These are phyloP conservation scores for Dicerorhinus sumatrensis DNA, from an alignment of 2,113 vertebrate genomes.

Conservation along the genomic window DNA sequence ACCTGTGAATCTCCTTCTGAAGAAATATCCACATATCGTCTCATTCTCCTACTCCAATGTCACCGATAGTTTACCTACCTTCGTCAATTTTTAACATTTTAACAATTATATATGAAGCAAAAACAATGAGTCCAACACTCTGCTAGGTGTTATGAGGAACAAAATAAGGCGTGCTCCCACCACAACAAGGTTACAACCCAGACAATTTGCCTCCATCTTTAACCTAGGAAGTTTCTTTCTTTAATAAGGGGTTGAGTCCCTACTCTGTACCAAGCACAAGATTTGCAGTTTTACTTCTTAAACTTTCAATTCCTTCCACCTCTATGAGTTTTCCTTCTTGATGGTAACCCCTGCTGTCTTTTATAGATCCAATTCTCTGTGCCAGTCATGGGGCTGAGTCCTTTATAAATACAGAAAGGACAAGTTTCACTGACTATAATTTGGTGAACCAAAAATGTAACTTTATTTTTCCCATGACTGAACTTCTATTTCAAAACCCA, in stretches of 20 bases:
- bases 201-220: neutral
- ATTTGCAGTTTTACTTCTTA: slow-evolving; percentile 43
- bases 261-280: neutral
- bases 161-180: neutral
- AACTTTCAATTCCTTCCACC: neutral
- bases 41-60: neutral
- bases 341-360: neutral
- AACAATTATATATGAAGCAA: neutral
- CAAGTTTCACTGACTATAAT: slow-evolving; percentile 14
- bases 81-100: neutral
- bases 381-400: neutral
- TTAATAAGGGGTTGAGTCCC: neutral
- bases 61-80: neutral
- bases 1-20: neutral
- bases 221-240: neutral
- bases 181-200: neutral
- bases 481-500: slow-evolving; percentile 49
- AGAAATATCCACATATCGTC: neutral
- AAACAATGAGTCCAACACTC: neutral
- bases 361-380: slow-evolving; percentile 8
- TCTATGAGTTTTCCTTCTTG: neutral
- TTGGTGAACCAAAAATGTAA: slow-evolving; percentile 8
- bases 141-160: neutral
- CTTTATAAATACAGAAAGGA: neutral
- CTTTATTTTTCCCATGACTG: slow-evolving; percentile 34